Evolutionary conservation across 1,140 invertebrate genomes (phyloP).

Genomic region (Drosophila gunungcola): DNA sequence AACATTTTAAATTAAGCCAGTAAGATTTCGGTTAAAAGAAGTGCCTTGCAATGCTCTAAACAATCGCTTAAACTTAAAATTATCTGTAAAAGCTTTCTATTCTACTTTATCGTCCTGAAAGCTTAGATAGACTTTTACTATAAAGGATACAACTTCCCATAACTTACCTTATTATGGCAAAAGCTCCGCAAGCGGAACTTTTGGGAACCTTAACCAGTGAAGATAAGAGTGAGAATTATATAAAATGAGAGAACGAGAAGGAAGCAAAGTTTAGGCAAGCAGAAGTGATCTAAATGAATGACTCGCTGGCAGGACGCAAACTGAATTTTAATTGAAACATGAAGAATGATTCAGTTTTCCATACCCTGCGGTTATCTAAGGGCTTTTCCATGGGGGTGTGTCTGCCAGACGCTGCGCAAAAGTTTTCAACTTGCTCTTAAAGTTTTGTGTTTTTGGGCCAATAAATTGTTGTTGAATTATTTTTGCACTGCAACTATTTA

Average conservation of each 20-base stretch:
- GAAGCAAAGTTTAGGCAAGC: constrained; percentile 29
- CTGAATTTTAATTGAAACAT: constrained; percentile 63
- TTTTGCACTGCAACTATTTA: constrained; percentile 44
- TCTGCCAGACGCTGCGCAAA: neutral
- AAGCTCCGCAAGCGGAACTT: constrained; percentile 8
- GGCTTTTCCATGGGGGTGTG: constrained; percentile 2
- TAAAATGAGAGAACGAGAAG: neutral
- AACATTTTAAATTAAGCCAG: neutral
- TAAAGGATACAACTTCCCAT: neutral
- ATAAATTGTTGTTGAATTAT: constrained; percentile 49
- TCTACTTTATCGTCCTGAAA: neutral
- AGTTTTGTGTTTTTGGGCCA: constrained; percentile 35
- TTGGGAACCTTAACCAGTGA: neutral
- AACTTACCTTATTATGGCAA: constrained; percentile 18
- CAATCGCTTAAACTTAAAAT: no score
- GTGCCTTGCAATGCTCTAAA: no score
- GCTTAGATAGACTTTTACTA: neutral
- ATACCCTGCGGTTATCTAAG: constrained; percentile 21
- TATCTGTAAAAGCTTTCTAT: no score
- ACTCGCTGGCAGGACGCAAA: constrained; percentile 42
- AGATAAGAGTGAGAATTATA: no score
- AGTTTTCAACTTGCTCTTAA: constrained; percentile 23
- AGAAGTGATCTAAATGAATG: constrained; percentile 57
- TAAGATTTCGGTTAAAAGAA: no score
- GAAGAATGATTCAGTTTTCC: constrained; percentile 50